Base-by-base conservation (phyloP, 2,113 vertebrate species). In the Sorex fumeus region DNA sequence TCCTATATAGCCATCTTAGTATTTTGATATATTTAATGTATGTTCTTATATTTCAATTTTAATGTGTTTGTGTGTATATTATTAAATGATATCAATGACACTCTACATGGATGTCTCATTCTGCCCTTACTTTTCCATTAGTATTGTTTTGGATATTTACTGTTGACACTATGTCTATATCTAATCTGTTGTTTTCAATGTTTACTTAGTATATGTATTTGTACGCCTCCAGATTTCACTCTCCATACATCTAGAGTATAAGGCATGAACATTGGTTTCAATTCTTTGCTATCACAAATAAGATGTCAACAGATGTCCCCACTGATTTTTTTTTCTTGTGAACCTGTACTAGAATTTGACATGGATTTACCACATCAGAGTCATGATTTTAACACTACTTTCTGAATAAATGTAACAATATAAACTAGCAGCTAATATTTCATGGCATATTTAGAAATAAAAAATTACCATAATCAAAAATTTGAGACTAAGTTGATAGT, bases 21-120 rank as follows among this genome's bases (percentile, higher is more conserved):
- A 87, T 47, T 34, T 78, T 82, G 6, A 70, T 64, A 30, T 71
- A 66, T 50, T 53, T 72, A 25, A 19, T 57, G 1, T 36, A 18
- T 40, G 36, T 30, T 2, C 18, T 80, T 64, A 34, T 13, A 8
- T 40, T 57, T 79, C 21, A 18, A 28, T 80, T 80, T 64, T 3
- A 27, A 60, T 93, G 19, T 77, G 0, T 74, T 11, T 18, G 32
- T 23, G 15, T 62, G 7, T n/a, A 1, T 19, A 64, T 64, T 81
- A 32, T 78, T 91, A 88, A 47, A 30, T 81, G 80, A 77, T 71
- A 74, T 47, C 8, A 93, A 30, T 71, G 27, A 3, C 62, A 18
- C 6, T 15, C 75, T 70, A n/a, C 3, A 40, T 60, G 69, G 70
- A 70, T 30, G 60, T 36, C 15, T 93, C 12, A 28, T 86, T 85